phyloP scores from a whole-genome alignment of 2,113 vertebrate genomes.

The Formicarius rufipectus region DNA sequence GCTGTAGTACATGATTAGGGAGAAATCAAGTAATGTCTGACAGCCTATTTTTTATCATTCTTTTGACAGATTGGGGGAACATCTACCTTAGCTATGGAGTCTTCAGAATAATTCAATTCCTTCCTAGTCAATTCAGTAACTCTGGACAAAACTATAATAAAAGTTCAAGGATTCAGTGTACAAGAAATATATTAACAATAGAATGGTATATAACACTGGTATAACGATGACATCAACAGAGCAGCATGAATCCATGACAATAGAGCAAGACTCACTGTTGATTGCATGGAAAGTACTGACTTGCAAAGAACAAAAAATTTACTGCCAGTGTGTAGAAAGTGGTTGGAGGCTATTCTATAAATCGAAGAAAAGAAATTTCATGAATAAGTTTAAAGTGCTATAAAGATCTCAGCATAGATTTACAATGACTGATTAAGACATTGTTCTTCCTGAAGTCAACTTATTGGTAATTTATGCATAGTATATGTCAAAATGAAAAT shows the following conservation, averaged over 20 bases:
- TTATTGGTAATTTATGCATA: conserved; percentile 12
- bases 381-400: neutral
- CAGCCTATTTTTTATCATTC: neutral
- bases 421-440: conserved; percentile 45
- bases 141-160: neutral
- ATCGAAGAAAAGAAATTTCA: neutral
- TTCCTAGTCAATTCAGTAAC: neutral
- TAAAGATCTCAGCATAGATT: neutral
- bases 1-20: conserved; percentile 8
- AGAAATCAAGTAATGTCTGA: conserved; percentile 30
- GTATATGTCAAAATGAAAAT: conserved; percentile 7
- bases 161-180: neutral
- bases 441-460: conserved; percentile 30
- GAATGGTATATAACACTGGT: neutral
- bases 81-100: neutral
- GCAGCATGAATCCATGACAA: neutral
- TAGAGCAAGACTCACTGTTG: neutral
- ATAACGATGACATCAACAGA: neutral
- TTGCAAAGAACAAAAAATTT: neutral
- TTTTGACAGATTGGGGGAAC: conserved; percentile 33
- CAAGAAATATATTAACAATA: neutral
- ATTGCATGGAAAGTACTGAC: neutral
- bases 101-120: conserved; percentile 27
- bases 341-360: neutral
- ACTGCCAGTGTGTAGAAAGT: neutral